phyloP scores from a whole-genome alignment of 2,888 invertebrate species.

The Drosophila pullipes region DNA sequence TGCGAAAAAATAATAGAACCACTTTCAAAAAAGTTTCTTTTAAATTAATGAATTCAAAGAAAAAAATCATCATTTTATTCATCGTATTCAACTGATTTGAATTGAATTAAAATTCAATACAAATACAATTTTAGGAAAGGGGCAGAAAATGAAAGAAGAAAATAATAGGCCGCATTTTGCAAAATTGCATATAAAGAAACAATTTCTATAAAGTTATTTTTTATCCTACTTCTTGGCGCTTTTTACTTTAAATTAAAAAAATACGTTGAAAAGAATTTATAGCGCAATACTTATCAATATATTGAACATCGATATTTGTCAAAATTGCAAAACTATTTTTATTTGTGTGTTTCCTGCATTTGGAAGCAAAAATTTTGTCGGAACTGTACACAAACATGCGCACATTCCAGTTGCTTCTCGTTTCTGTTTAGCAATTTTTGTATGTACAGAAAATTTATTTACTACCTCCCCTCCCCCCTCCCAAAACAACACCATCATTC shows the following conservation, averaged over 20 bases:
- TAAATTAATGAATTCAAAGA: neutral
- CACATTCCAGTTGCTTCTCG: neutral
- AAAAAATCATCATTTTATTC: neutral
- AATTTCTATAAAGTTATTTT: neutral
- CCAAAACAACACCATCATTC: neutral
- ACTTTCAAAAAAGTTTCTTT: neutral
- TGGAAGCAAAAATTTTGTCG: neutral
- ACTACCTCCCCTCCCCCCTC: neutral
- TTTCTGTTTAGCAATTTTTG: neutral
- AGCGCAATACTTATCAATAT: neutral
- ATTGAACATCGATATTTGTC: neutral
- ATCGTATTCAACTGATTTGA: neutral
- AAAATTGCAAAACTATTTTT: neutral
- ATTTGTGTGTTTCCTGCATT: neutral
- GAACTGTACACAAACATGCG: neutral
- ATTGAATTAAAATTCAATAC: neutral
- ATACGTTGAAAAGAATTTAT: neutral
- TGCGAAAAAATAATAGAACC: neutral
- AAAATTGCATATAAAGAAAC: neutral
- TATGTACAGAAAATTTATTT: neutral
- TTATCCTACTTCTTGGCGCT: neutral
- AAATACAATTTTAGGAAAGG: neutral
- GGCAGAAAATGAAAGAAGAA: neutral
- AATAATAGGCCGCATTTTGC: neutral
- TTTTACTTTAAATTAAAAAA: neutral